phyloP scores from a whole-genome alignment of 2,797 vertebrate genomes.

The Lagocephalus sceleratus region DNA sequence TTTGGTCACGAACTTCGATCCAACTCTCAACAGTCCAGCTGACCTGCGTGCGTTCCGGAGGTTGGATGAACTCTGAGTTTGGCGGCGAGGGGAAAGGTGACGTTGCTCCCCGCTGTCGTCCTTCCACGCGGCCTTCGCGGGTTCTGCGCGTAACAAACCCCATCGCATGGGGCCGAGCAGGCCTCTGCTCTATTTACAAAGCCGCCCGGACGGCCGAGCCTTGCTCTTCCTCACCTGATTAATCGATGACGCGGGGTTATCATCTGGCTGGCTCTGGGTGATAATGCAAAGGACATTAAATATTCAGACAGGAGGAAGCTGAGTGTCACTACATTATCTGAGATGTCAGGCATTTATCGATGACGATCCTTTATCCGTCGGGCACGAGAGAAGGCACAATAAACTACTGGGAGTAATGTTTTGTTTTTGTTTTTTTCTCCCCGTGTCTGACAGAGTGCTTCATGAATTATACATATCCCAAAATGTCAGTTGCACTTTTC shows the following conservation, averaged over 20 bases:
- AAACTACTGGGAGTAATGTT: conserved; percentile 52
- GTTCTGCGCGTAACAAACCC: too few relatives aligned
- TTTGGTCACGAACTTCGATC: too few relatives aligned
- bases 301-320: conserved; percentile 65
- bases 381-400: conserved; percentile 18
- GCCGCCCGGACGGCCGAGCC: too few relatives aligned
- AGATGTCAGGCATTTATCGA: conserved; percentile 64
- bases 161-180: too few relatives aligned
- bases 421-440: conserved; percentile 57
- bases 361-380: conserved; percentile 49
- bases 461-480: conserved; percentile 88
- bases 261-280: conserved; percentile 33
- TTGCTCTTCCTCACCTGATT: conserved; percentile 12
- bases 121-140: too few relatives aligned
- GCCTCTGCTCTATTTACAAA: too few relatives aligned
- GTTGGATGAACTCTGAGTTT: too few relatives aligned
- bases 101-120: too few relatives aligned
- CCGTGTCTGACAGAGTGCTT: conserved; percentile 79
- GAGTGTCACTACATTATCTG: conserved; percentile 76
- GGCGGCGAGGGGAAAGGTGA: too few relatives aligned
- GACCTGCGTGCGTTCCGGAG: too few relatives aligned
- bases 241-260: conserved; percentile 43
- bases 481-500: conserved; percentile 36
- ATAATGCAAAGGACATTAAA: conserved; percentile 65
- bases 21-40: too few relatives aligned